Evolutionary conservation across 2,797 vertebrate genomes (phyloP), one percentile per base, ranked within the genome.

Genomic region (Pseudochromis fuscus): DNA sequence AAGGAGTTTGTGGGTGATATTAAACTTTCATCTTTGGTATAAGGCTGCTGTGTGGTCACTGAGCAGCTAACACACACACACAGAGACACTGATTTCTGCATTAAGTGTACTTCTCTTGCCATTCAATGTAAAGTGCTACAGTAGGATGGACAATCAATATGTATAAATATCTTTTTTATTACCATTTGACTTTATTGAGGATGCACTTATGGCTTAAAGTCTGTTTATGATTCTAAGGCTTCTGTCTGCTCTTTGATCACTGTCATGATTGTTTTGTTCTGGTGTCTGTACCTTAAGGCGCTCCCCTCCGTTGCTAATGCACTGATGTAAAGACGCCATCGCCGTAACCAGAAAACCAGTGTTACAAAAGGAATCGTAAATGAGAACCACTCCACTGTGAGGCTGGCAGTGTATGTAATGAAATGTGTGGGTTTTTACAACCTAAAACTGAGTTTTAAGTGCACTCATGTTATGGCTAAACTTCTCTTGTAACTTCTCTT

Each of bases 11-110:
- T 88, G 77, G 73, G 79, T 33, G 77, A 88, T 67, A 73, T 69
- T 72, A 63, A 79, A 82, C 71, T 82, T 75, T 82, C 23, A 70
- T 69, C 58, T 80, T 61, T 61, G 25, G 19, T 67, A 56, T 18
- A 13, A 7, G 42, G 73, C 67, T 84, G 76, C 75, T 89, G 89
- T 90, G 89, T 89, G 87, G 87, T 74, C 87, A 74, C 3, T 44
- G 15, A 69, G 31, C n/a, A 40, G 56, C 61, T 57, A 24, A 59
- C 46, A 55, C 59, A 59, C 37, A 55, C 50, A 7, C 18, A 59
- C 46, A 55, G 55, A 59, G 30, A 55, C 50, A 7, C 18, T 37
- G 13, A 27, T 0, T 48, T 19, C 21, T 11, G 10, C 23, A 2
- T 31, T 60, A 25, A 23, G 15, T 13, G 21, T 31, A 3, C 42